Evolutionary conservation across 2,797 vertebrate genomes (phyloP), one percentile per base, ranked within the genome.

Genomic region (Betta splendens): DNA sequence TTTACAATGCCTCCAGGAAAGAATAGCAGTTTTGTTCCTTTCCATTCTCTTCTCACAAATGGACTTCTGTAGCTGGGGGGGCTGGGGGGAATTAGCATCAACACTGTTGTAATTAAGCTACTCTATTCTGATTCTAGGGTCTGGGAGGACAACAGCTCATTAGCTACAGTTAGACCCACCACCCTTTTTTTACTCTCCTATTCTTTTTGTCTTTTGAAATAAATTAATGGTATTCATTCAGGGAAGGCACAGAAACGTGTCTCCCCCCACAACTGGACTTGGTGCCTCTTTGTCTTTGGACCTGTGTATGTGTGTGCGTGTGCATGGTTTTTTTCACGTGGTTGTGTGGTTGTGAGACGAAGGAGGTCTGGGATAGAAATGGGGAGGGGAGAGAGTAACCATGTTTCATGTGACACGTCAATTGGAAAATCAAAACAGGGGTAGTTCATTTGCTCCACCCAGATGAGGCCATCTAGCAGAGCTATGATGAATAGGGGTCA

Each of bases 391-490:
- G 67, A 80, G 68, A 66, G 69, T 59, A 83, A 72, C 75, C 50
- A 72, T 70, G 91, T 91, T 89, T 93, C 90, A 92, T 93, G 93
- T 94, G 93, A 94, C 94, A 94, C 92, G 86, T 92, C 89, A 92
- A 89, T 94, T 90, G 93, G 93, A 96, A 97, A 98, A 95, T 95
- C 94, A 93, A 94, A 94, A 95, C 89, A 91, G 92, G 92, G 92
- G 83, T 89, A 89, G 91, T 93, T 89, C 83, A 90, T 93, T 93
- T 94, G 94, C 93, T 95, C 94, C 94, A 93, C 92, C 94, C 95
- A 93, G 90, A 92, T 94, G 92, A 95, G 94, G 93, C 93, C 93
- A 85, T 89, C 69, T 79, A 83, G 59, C 87, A 53, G 72, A 83
- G 79, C 81, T 65, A 81, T 84, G 86, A 85, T 86, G 83, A 89